These are phyloP conservation scores for Julus scanicus DNA, from an alignment of 2,888 invertebrate species.

Conservation along the genomic window DNA sequence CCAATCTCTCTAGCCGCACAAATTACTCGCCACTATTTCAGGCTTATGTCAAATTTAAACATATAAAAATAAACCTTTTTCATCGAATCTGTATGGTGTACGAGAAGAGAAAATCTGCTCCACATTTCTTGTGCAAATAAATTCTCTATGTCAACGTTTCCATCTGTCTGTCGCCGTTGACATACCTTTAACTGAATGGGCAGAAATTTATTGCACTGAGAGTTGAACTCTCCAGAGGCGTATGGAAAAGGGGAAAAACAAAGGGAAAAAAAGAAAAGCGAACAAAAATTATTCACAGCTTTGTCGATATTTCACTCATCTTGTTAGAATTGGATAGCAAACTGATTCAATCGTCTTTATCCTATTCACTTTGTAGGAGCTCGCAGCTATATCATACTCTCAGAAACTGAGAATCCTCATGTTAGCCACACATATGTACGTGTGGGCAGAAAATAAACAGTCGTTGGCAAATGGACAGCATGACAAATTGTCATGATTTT, in stretches of 20 bases:
- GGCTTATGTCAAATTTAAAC: conserved; percentile 26
- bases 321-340: conserved; percentile 33
- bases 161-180: conserved; percentile 33
- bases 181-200: conserved; percentile 22
- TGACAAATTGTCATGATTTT: conserved; percentile 33
- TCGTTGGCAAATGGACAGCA: conserved; percentile 33
- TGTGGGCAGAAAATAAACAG: neutral
- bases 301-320: conserved; percentile 27
- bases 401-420: neutral
- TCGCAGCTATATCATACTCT: neutral
- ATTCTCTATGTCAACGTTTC: conserved; percentile 7
- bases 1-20: conserved; percentile 6
- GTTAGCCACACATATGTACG: neutral
- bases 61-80: conserved; percentile 33
- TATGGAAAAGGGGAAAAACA: neutral
- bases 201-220: conserved; percentile 33
- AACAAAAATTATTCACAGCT: conserved; percentile 27
- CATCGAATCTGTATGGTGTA: neutral
- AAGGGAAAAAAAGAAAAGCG: conserved; percentile 21
- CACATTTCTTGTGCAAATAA: neutral
- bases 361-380: conserved; percentile 15
- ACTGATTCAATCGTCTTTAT: conserved; percentile 33
- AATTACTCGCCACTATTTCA: neutral
- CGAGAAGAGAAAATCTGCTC: neutral
- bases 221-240: conserved; percentile 7